Evolutionary conservation across 2,888 invertebrate species (phyloP), one percentile per base, ranked within the genome.

Genomic region (Nemotelus pantherinus): DNA sequence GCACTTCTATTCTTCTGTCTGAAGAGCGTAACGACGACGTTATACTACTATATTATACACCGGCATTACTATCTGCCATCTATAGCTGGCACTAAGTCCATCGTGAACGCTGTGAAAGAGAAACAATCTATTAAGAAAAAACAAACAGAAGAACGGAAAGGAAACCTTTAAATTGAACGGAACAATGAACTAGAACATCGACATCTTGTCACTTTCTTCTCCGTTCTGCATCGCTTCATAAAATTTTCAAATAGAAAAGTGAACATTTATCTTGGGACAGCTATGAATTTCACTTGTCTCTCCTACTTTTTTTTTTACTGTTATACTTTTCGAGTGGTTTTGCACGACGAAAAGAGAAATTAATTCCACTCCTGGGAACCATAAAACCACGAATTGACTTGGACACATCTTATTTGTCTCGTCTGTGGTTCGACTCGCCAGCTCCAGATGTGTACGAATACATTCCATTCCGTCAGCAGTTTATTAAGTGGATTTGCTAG

Each of bases 291-390:
- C 10, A 25, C 45, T 67, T 48, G 57, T 57, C 25, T 57, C 57
- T 9, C 57, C 3, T 57, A 43, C 45, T 44, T 64, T 64, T 43
- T 64, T 44, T 64, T 43, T 43, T 43, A 3, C 45, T 43, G 39
- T 67, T 39, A n/a, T 39, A 25, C 6, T 67, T 67, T 67, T 67
- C 25, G 43, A 39, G 63, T 9, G 39, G 7, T 6, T 55, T 55
- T n/a, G 6, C 55, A 2, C 43, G 53, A 60, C 60, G 63, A 60
- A 39, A 72, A 41, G 72, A 7, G 72, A 60, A 72, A 72, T 74
- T 74, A 74, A 74, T 74, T 74, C 74, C 63, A 60, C 74, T 74
- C 74, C 48, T 60, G 74, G 74, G 74, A 74, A 39, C 74, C 74
- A 74, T 74, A 74, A 74, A 74, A 74, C 60, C 74, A 60, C 50